These are phyloP conservation scores for Myopa testacea DNA, from an alignment of 2,888 invertebrate species.

Conservation along the genomic window DNA sequence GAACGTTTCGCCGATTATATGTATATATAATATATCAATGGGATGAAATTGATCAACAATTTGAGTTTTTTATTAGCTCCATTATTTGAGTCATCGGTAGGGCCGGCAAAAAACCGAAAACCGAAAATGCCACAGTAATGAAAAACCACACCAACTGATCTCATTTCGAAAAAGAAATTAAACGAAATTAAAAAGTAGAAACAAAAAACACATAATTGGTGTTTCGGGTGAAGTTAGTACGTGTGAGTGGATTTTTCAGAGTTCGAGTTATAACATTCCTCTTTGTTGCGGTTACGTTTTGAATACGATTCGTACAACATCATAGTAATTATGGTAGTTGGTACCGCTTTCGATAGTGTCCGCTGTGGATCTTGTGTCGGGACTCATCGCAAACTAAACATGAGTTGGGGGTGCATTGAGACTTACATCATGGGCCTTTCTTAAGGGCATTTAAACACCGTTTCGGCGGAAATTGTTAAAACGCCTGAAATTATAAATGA, in stretches of 20 bases:
- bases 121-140: slow-evolving; percentile 20
- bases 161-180: slow-evolving; percentile 32
- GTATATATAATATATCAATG: not conserved
- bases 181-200: slow-evolving; percentile 26
- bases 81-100: not conserved
- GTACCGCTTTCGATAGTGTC: slow-evolving; percentile 1
- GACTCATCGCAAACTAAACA: not conserved
- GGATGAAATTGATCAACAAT: slow-evolving; percentile 25
- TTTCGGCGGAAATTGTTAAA: slow-evolving; percentile 35
- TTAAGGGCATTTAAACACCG: slow-evolving; percentile 31
- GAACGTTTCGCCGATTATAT: not conserved
- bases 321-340: slow-evolving; percentile 34
- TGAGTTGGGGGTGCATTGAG: slow-evolving; percentile 23
- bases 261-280: slow-evolving; percentile 8
- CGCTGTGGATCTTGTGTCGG: not conserved
- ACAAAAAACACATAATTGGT: slow-evolving; percentile 31
- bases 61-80: not conserved
- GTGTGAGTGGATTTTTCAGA: slow-evolving; percentile 36
- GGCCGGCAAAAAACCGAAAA: not conserved
- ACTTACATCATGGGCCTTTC: no score
- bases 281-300: slow-evolving; percentile 31
- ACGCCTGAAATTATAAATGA: slow-evolving; percentile 25
- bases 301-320: slow-evolving; percentile 36
- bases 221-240: slow-evolving; percentile 35
- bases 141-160: slow-evolving; percentile 33